Evolutionary conservation across 2,888 invertebrate species (phyloP), one percentile per base, ranked within the genome.

Genomic region (Stenodera caucasica): DNA sequence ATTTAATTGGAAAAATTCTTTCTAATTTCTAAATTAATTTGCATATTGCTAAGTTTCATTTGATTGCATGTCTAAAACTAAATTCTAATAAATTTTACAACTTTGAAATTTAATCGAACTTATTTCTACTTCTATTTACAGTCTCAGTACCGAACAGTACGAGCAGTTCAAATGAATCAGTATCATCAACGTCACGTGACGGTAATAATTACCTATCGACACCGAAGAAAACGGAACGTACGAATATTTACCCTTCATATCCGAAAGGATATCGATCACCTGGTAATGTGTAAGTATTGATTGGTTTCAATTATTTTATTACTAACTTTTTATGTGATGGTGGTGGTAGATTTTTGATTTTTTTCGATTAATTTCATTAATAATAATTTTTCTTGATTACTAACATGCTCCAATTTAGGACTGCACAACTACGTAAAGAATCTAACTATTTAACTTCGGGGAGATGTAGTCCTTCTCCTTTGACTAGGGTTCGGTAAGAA

Each of bases 151-250:
- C 78, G 29, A 81, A 81, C 64, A 80, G 80, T 67, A 90, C 90
- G 15, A 90, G 92, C 80, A 93, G 93, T 82, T 92, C 93, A 18
- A 91, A 89, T 71, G 94, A 94, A 82, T 94, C 94, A 0, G 89
- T 93, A 52, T 90, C 90, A 66, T 90, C 90, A 60, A 82, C 83
- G 70, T 88, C 88, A 30, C 82, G 86, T 76, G 82, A 86, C 74
- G 70, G 70, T 45, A 75, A 75, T 49, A 69, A 75, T 58, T 68
- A 70, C 69, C 75, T 65, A 53, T 72, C 66, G 61, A 73, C 78
- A 61, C 84, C 84, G 53, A 83, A 84, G 70, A 87, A 87, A 75
- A 83, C 82, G 67, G 85, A 86, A 78, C 82, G 87, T 60, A 83
- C 83, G 57, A 83, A 82, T 26, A 76, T 82, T 64, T 80, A 81